phyloP scores from a whole-genome alignment of 2,797 vertebrate genomes.

The Rhinogobio ventralis region DNA sequence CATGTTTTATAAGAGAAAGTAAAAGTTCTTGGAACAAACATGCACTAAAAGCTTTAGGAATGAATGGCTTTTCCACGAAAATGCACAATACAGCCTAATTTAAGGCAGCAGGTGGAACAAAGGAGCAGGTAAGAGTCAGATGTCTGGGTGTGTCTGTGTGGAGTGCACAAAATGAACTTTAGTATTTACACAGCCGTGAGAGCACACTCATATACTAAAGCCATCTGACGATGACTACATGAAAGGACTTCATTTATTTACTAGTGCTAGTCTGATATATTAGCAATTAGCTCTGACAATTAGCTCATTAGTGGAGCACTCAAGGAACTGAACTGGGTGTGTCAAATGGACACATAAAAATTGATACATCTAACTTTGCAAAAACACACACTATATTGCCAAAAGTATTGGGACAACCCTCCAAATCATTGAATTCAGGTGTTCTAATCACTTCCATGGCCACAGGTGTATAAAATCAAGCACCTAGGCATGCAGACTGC shows the following conservation, averaged over 20 bases:
- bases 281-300: rapidly evolving
- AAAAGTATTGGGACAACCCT: too few species aligned
- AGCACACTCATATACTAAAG: slow-evolving; percentile 15
- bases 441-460: too few species aligned
- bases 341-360: not conserved
- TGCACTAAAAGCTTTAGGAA: not conserved
- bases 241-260: not conserved
- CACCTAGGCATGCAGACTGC: too few species aligned
- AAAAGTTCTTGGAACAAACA: not conserved
- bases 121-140: slow-evolving; percentile 54
- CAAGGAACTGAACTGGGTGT: not conserved
- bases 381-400: not conserved
- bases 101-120: slow-evolving; percentile 13
- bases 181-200: slow-evolving; percentile 71
- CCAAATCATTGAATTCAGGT: too few species aligned
- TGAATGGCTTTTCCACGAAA: slow-evolving; percentile 9
- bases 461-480: too few species aligned
- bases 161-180: slow-evolving; percentile 72
- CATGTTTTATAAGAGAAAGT: not conserved
- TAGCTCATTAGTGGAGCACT: not conserved
- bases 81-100: not conserved
- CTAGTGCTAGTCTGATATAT: not conserved
- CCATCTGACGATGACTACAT: not conserved
- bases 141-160: slow-evolving; percentile 73
- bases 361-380: not conserved